Percentiles rank a stretch among this genome's conserved stretches.
Conservation (phyloP, 1,140 invertebrate species). For the Euglossa dilemma region DNA sequence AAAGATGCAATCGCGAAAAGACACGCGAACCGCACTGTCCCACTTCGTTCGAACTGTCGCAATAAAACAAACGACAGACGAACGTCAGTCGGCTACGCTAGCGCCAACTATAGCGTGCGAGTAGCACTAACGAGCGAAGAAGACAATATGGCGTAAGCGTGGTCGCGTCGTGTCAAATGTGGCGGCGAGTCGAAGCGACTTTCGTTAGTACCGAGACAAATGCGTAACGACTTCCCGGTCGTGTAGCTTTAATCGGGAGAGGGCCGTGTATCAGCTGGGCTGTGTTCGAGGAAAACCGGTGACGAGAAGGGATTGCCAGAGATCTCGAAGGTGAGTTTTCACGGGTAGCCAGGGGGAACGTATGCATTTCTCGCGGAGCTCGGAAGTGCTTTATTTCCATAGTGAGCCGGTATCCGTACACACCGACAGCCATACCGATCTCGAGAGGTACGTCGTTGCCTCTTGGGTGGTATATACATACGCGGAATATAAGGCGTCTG, state of each 20-base stretch:
- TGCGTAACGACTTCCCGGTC: slow-evolving; percentile 62
- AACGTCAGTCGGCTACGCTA: too few relatives aligned
- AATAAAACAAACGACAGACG: too few relatives aligned
- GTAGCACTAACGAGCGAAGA: not conserved
- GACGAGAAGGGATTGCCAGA: slow-evolving; percentile 56
- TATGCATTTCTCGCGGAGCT: slow-evolving; percentile 74
- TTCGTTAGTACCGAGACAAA: slow-evolving; percentile 43
- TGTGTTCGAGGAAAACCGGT: slow-evolving; percentile 29
- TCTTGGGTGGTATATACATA: slow-evolving; percentile 67
- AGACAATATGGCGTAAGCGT: slow-evolving; percentile 15
- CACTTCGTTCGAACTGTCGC: too few relatives aligned
- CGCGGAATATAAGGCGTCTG: slow-evolving; percentile 59
- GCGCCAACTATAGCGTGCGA: too few relatives aligned
- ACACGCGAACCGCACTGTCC: not conserved
- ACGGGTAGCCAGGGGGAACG: slow-evolving; percentile 59
- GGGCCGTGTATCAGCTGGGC: slow-evolving; percentile 13
- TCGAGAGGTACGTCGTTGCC: slow-evolving; percentile 74
- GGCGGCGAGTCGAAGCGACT: slow-evolving; percentile 48
- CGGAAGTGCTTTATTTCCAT: slow-evolving; percentile 79
- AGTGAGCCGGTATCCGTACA: slow-evolving; percentile 67
- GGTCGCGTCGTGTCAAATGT: slow-evolving; percentile 3
- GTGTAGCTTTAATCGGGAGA: slow-evolving; percentile 60
- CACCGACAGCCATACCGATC: slow-evolving; percentile 74
- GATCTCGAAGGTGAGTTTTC: slow-evolving; percentile 55
- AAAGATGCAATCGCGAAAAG: slow-evolving; percentile 5